phyloP scores from a whole-genome alignment of 2,797 vertebrate species.

The Oreochromis mossambicus region DNA sequence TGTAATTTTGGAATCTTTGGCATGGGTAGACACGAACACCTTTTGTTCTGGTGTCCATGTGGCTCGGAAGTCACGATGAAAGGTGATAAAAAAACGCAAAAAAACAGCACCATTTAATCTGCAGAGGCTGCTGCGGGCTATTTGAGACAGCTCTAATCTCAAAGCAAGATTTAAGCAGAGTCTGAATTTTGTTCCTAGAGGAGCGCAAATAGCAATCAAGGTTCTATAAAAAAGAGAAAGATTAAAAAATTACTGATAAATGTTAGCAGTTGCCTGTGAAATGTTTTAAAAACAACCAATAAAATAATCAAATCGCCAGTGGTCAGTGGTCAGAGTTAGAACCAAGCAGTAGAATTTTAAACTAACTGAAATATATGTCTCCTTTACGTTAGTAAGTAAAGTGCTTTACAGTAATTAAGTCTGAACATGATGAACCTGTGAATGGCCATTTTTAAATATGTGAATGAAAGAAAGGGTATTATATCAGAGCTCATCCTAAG shows the following conservation, averaged over 20 bases:
- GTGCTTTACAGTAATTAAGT: not conserved
- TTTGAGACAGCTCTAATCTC: not conserved
- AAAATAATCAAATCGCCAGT: not conserved
- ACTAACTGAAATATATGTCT: not conserved
- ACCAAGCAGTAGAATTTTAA: not conserved
- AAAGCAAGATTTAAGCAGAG: not conserved
- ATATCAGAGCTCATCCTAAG: not conserved
- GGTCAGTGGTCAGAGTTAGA: not conserved
- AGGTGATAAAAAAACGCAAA: not conserved
- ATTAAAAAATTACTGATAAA: not conserved
- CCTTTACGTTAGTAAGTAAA: not conserved
- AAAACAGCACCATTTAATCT: not conserved
- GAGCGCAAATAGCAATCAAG: not conserved
- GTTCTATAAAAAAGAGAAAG: not conserved
- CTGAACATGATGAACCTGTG: not conserved
- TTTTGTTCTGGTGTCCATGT: not conserved
- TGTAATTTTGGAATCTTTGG: not conserved
- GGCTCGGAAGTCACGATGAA: not conserved
- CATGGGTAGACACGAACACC: not conserved
- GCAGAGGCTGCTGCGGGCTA: not conserved
- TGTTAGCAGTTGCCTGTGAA: not conserved
- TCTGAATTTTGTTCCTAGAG: not conserved
- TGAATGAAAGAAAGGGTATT: not conserved
- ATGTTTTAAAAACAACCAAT: not conserved
- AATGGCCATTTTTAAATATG: not conserved